A percentile compares a stretch with the other conserved stretches of the same genome.
phyloP scores from a whole-genome alignment of 2,113 vertebrate genomes.

The Macaca nemestrina region DNA sequence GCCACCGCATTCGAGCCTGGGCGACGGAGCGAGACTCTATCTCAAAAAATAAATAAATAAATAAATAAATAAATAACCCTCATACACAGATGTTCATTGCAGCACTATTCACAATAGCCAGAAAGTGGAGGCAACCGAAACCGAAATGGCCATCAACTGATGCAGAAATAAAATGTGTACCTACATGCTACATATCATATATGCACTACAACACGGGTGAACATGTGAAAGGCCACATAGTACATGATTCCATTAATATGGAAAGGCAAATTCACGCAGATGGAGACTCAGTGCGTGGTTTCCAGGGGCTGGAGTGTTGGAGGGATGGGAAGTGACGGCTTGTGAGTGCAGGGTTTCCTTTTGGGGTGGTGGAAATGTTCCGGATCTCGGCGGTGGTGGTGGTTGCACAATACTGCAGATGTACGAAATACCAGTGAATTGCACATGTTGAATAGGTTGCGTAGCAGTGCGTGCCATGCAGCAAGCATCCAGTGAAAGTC shows the following conservation, averaged over 20 bases:
- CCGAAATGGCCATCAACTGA: background rate
- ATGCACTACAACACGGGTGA: accelerated
- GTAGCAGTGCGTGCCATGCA: background rate
- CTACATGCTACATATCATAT: background rate
- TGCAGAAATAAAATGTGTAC: background rate
- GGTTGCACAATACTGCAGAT: background rate
- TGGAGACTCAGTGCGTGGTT: background rate
- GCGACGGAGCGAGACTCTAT: too few species aligned
- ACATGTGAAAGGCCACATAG: background rate
- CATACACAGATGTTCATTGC: background rate
- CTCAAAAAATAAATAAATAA: too few species aligned
- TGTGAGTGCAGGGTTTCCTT: background rate
- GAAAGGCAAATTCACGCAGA: background rate
- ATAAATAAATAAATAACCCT: too few species aligned
- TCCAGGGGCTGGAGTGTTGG: background rate
- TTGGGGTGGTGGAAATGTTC: background rate
- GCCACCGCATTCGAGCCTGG: too few species aligned
- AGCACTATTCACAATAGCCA: background rate
- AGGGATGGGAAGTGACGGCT: background rate
- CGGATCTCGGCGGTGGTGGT: background rate
- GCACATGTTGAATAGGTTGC: background rate
- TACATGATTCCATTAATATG: background rate
- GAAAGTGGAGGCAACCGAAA: background rate
- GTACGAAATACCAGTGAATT: background rate
- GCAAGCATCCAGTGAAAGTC: background rate